These are phyloP conservation scores for Anagyrus pseudococci DNA, from an alignment of 2,888 invertebrate species.

Conservation along the genomic window DNA sequence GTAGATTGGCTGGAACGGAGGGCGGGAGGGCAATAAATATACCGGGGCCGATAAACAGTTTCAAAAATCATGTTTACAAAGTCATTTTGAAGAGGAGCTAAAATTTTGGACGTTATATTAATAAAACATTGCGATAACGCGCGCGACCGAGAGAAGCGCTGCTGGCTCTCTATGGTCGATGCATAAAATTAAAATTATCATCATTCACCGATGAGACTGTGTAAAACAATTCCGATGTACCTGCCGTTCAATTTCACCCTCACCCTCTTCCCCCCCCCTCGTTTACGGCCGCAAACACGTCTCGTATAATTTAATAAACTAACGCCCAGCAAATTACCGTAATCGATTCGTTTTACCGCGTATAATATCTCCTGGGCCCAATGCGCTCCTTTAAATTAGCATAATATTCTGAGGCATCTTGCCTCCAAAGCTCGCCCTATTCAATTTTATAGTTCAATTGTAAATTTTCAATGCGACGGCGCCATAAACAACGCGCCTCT, in stretches of 20 bases:
- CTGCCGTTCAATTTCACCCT: conserved; percentile 28
- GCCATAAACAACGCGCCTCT: too few relatives aligned
- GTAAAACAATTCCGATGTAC: conserved; percentile 35
- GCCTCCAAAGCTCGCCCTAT: too few relatives aligned
- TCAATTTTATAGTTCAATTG: too few relatives aligned
- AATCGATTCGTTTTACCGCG: conserved; percentile 39
- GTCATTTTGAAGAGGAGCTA: conserved; percentile 24
- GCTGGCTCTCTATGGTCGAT: conserved; percentile 4
- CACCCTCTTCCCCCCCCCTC: too few relatives aligned
- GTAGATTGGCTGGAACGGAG: too few relatives aligned
- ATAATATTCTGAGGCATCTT: conserved; percentile 40
- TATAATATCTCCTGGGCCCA: too few relatives aligned
- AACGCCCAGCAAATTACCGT: conserved; percentile 37
- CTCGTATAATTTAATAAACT: conserved; percentile 40
- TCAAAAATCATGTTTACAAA: conserved; percentile 11
- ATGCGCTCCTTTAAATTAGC: conserved; percentile 36
- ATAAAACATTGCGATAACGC: conserved; percentile 31
- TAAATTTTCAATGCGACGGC: too few relatives aligned
- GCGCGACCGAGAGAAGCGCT: too few relatives aligned
- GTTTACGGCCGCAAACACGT: too few relatives aligned
- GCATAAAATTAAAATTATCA: conserved; percentile 38
- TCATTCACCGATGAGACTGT: conserved; percentile 29
- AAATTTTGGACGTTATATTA: conserved; percentile 22
- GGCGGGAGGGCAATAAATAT: too few relatives aligned
- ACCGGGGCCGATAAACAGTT: conserved; percentile 10